phyloP scores from a whole-genome alignment of 2,113 vertebrate genomes.

The Austrofundulus limnaeus region DNA sequence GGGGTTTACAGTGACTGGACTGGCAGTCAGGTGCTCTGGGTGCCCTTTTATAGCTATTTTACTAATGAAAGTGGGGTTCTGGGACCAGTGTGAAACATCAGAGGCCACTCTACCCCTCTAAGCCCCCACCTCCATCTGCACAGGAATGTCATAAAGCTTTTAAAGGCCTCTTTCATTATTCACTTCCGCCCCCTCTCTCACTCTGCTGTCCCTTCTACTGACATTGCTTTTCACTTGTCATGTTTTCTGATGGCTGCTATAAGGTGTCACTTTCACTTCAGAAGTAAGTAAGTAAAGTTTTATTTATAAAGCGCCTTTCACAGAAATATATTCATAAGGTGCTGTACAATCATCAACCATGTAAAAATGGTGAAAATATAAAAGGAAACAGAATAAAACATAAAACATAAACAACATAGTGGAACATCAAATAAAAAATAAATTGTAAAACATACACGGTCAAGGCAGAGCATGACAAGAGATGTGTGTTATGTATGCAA shows the following conservation, averaged over 20 bases:
- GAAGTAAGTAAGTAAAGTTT: too few species aligned
- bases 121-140: conserved; percentile 80
- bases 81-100: conserved; percentile 88
- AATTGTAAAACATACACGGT: too few species aligned
- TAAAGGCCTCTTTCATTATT: conserved; percentile 90
- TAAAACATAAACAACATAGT: too few species aligned
- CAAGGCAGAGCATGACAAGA: too few species aligned
- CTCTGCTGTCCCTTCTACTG: conserved; percentile 28
- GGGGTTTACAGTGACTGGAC: conserved; percentile 78
- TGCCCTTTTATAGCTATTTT: conserved; percentile 84
- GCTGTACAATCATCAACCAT: too few species aligned
- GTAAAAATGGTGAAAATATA: too few species aligned
- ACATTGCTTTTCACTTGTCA: conserved; percentile 85
- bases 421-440: too few species aligned
- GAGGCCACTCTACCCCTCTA: conserved; percentile 86
- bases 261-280: conserved; percentile 32
- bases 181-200: conserved; percentile 74
- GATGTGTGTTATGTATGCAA: too few species aligned
- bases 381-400: too few species aligned
- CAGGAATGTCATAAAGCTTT: conserved; percentile 94
- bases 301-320: too few species aligned
- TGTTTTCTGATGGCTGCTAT: conserved; percentile 38
- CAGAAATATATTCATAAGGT: too few species aligned
- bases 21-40: conserved; percentile 86
- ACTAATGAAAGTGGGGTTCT: conserved; percentile 87